Evolutionary conservation across 2,888 invertebrate species (phyloP).

Genomic region (Drosophila yooni): DNA sequence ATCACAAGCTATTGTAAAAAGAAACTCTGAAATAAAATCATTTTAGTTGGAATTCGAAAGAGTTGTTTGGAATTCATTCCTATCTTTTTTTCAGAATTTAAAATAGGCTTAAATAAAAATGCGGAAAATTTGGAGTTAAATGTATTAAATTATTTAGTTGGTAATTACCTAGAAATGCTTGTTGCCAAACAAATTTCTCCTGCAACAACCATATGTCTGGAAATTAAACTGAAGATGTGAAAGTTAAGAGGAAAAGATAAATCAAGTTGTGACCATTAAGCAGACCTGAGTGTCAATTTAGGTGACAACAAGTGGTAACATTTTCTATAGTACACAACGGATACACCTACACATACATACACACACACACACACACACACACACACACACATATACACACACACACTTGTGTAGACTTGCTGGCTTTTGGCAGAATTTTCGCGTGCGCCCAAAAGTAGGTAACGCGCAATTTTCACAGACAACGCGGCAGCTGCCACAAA

Average conservation of each 20-base stretch:
- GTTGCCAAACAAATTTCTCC: too few species aligned
- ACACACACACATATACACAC: conserved; percentile 1
- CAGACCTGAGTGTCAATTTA: not conserved
- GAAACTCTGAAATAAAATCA: not conserved
- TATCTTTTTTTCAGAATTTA: not conserved
- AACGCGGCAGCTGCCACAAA: conserved; percentile 52
- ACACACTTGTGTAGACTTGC: not conserved
- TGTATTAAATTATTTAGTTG: too few species aligned
- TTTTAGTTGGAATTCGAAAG: not conserved
- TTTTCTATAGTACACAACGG: not conserved
- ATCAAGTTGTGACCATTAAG: not conserved
- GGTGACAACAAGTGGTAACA: not conserved
- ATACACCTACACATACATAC: not conserved
- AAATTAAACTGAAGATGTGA: not conserved
- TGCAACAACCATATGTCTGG: not conserved
- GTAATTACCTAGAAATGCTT: too few species aligned
- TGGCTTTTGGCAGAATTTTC: conserved; percentile 20
- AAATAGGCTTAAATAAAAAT: not conserved
- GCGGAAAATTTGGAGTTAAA: not conserved
- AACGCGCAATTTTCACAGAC: conserved; percentile 35
- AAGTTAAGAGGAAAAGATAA: not conserved
- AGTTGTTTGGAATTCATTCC: not conserved
- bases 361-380: not conserved
- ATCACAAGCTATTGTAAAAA: not conserved
- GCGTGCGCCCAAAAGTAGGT: conserved; percentile 68